Base-by-base conservation (phyloP, 1,140 invertebrate genomes). In the Asbolus verrucosus region DNA sequence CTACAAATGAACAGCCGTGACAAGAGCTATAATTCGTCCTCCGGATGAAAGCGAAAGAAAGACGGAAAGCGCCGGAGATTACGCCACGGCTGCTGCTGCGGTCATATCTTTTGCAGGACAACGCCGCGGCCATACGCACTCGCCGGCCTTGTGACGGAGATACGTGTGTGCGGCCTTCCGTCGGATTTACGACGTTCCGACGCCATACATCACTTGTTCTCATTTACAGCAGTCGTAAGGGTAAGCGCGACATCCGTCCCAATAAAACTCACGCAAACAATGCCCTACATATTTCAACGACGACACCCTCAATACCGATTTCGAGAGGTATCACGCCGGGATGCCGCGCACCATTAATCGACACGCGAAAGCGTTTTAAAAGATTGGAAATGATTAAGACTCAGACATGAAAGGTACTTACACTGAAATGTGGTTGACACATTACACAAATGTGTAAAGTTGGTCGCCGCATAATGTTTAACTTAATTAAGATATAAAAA, bases 1-100 rank as follows among this genome's bases (percentile, higher is more conserved):
- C 87, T 87, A 88, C 87, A 88, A 88, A 88, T 88, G 87, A 88
- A 88, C 87, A 87, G 83, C 84, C 87, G 86, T 88, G 87, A 88
- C 87, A 87, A 87, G 87, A 85, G 86, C 86, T 84, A 88, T 88
- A 88, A 88, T 88, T 88, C 85, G 84, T 87, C 82, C 72, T 72
- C 73, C 71, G 73, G 74, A 73, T 75, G 76, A 75, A 76, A 77
- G 73, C 75, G 74, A 72, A 71, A 73, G 76, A 75, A 76, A 76
- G 74, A 76, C 67, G 59, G 59, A 67, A 69, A 69, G 59, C 54
- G 46, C 30, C 27, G 36, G 67, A 62, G 67, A 60, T 69, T 69
- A 69, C 59, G 30, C 27, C 65, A 50, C 27, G 62, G 46, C 46
- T 24, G 46, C 41, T 18, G 18, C 13, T 63, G 68, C 54, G 69